Base-by-base conservation (phyloP, 2,888 invertebrate species). In the Cephus rjabovi region DNA sequence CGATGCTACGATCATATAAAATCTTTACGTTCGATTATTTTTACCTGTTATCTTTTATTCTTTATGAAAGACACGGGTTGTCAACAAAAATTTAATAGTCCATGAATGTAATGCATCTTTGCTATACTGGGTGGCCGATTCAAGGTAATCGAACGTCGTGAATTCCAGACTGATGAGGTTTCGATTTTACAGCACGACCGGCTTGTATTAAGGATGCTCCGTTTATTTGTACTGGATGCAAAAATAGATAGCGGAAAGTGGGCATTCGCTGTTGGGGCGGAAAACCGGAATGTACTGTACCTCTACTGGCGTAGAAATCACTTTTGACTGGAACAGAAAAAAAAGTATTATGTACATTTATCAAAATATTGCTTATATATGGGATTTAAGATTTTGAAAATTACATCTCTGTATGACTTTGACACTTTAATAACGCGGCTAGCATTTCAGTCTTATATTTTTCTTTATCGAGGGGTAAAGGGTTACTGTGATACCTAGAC, bases 141-240 rank as follows among this genome's bases (percentile, higher is more conserved):
- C 56, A 6, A 56, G 56, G 9, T 23, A 56, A 23, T 56, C 56
- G 56, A 56, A 56, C 23, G 56, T 23, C 9, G 9, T 23, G 56
- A 56, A 56, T 56, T 56, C 56, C 56, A 56, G 56, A 9, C 56
- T 56, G 56, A 56, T 23, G 56, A 74, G 74, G n/a, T 73, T 40
- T 34, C 30, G 76, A 76, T 76, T 76, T 56, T 12, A 68, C 37
- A 12, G 37, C 34, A 69, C 69, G 74, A 77, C 74, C 77, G 68
- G 73, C 74, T 68, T 74, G 35, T 68, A 74, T 77, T 74, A 77
- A 77, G 40, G 73, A 69, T 68, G 33, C 74, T 68, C 6, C 31
- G 77, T 74, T 77, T 74, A 37, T 74, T 77, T 74, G 71, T 12
- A 77, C 37, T 69, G 34, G 35, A 77, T 74, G 35, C 74, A 74